Percentiles rank a stretch among this genome's conserved stretches.
Evolutionary conservation across 2,113 vertebrate species (phyloP).

Genomic region (Calidris pygmaea): DNA sequence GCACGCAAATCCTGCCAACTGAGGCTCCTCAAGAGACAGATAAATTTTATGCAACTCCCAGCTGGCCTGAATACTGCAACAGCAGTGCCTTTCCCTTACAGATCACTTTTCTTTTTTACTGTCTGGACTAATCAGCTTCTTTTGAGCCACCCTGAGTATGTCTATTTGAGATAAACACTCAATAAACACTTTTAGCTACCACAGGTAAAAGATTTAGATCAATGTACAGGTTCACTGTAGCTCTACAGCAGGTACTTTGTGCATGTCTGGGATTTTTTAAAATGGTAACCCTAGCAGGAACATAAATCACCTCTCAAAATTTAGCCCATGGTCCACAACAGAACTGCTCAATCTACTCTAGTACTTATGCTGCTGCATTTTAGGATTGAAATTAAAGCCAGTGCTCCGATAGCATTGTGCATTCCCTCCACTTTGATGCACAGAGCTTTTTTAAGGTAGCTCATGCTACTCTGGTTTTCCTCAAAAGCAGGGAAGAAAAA

Average conservation of each 20-base stretch:
- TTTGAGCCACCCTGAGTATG: neutral
- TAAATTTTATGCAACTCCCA: neutral
- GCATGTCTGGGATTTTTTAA: neutral
- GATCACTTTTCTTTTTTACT: neutral
- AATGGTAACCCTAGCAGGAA: neutral
- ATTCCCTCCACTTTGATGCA: neutral
- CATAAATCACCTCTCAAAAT: neutral
- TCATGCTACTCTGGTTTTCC: neutral
- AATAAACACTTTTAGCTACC: neutral
- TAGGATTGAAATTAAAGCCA: neutral
- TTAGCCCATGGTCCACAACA: neutral
- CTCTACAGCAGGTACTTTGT: neutral
- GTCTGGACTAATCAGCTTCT: neutral
- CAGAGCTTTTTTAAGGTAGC: neutral
- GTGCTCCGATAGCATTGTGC: neutral
- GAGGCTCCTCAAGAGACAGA: neutral
- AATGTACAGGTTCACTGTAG: neutral
- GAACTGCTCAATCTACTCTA: neutral
- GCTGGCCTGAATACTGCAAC: neutral
- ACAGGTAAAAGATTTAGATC: neutral
- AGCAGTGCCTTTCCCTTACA: neutral
- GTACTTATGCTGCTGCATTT: neutral
- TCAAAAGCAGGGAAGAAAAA: neutral
- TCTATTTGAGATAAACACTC: neutral
- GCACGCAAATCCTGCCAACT: neutral